Base-by-base conservation (phyloP, 2,113 vertebrate species). In the Sula dactylatra region DNA sequence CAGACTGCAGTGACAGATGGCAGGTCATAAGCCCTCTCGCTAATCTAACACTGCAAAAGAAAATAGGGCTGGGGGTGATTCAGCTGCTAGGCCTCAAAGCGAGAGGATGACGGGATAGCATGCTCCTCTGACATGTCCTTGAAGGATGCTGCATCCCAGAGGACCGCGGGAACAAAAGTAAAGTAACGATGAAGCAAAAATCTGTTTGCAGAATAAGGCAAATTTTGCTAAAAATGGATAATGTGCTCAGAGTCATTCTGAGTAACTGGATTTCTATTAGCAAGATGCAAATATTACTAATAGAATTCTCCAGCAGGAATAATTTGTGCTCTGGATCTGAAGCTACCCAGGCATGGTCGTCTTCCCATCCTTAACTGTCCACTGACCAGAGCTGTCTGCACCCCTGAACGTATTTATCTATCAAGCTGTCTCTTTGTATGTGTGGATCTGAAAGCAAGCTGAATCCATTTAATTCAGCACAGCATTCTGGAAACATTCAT, bases 1-100 rank as follows among this genome's bases (percentile, higher is more conserved):
- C 96, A 97, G 95, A 96, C 95, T 97, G 93, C 91, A 90, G 83
- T 94, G 97, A 97, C 97, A 97, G 97, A 98, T 98, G 97, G 97
- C 93, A 64, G 94, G 91, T 97, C 96, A 97, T 96, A 97, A 97
- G 94, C 97, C 93, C 95, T 97, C 87, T 64, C 45, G 58, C 96
- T 97, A 97, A 98, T 98, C 97, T 96, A 97, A 95, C 94, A 87
- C 96, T 87, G 97, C 94, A 93, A 92, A 96, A 94, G 96, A 97
- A 97, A 97, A 94, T 92, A 97, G 94, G 97, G 95, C 90, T 95
- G 95, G 94, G 93, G 95, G 94, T 94, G 94, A 95, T 96, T 96
- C 95, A 94, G 96, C 94, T 94, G 94, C 94, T 94, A 92, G 95
- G 95, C 92, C 97, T 97, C 80, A 38, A 81, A 94, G 91, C 61